Conservation (phyloP, 2,113 vertebrate species). For the Ophthalmolycus amberensis region DNA sequence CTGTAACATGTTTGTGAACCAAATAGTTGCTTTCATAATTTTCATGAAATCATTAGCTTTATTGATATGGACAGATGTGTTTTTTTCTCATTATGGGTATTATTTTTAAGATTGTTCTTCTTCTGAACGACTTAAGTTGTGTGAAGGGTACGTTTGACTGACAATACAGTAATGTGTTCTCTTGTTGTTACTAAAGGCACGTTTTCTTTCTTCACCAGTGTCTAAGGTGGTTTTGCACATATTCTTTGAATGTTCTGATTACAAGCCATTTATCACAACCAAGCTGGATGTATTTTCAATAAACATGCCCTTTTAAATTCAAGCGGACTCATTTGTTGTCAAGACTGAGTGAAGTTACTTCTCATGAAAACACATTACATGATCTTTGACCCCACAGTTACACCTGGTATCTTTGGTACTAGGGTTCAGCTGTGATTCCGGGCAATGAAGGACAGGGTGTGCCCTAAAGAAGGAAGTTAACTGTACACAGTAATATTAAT, state of each 20-base stretch:
- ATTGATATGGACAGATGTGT: constrained; percentile 30
- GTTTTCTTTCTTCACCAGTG: constrained; percentile 50
- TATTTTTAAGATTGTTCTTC: constrained; percentile 39
- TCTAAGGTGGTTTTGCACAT: constrained; percentile 67
- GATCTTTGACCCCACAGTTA: background rate
- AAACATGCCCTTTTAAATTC: constrained; percentile 65
- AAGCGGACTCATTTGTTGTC: background rate
- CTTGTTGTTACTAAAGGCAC: constrained; percentile 70
- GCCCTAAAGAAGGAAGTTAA: constrained; percentile 28
- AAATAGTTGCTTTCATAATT: constrained; percentile 61
- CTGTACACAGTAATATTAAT: background rate
- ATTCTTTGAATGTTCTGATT: constrained; percentile 68
- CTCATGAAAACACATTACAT: background rate
- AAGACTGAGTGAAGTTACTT: too few species aligned
- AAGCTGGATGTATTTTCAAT: constrained; percentile 73
- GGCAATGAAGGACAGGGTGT: background rate
- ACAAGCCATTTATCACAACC: constrained; percentile 73
- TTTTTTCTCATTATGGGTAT: constrained; percentile 50
- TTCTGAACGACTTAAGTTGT: constrained; percentile 19
- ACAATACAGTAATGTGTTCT: constrained; percentile 50
- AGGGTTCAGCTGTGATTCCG: background rate
- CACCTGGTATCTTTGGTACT: background rate
- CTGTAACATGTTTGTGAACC: constrained; percentile 60
- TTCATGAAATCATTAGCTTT: constrained; percentile 67
- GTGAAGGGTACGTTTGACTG: constrained; percentile 64